These are phyloP conservation scores for Vanessa tameamea DNA, from an alignment of 1,140 invertebrate species.

Conservation along the genomic window DNA sequence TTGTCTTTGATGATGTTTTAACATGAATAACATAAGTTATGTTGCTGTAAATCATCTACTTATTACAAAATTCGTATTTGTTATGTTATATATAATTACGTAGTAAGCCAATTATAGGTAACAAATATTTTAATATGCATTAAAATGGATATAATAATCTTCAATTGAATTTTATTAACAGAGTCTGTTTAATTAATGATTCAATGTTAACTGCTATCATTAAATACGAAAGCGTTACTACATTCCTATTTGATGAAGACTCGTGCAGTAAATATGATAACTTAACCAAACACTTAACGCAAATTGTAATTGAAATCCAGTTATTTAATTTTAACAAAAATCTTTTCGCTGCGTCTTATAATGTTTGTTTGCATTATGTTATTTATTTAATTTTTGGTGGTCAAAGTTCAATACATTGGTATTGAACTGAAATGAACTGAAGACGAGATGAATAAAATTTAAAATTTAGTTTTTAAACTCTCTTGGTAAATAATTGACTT, in stretches of 20 bases:
- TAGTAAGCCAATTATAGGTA: slow-evolving; percentile 8
- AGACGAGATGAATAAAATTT: no score
- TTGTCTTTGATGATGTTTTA: slow-evolving; percentile 12
- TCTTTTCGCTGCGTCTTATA: no score
- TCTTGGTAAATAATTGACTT: not conserved
- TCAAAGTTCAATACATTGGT: no score
- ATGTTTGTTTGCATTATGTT: no score
- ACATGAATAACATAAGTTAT: slow-evolving; percentile 18
- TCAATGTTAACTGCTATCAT: slow-evolving; percentile 22
- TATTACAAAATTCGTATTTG: not conserved
- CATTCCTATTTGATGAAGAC: slow-evolving; percentile 34
- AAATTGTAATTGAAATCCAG: not conserved
- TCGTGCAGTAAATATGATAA: slow-evolving; percentile 34
- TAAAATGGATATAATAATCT: not conserved
- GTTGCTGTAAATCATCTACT: slow-evolving; percentile 27
- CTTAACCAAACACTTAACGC: slow-evolving; percentile 28
- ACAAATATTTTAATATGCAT: not conserved
- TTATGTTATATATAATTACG: not conserved
- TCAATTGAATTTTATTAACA: not conserved
- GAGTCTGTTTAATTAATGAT: slow-evolving; percentile 32
- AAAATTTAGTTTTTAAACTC: no score
- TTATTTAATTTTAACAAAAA: no score
- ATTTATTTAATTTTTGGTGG: no score
- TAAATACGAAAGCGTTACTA: slow-evolving; percentile 30
- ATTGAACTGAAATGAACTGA: no score